phyloP scores from a whole-genome alignment of 2,888 invertebrate species.

The Hypena proboscidalis region DNA sequence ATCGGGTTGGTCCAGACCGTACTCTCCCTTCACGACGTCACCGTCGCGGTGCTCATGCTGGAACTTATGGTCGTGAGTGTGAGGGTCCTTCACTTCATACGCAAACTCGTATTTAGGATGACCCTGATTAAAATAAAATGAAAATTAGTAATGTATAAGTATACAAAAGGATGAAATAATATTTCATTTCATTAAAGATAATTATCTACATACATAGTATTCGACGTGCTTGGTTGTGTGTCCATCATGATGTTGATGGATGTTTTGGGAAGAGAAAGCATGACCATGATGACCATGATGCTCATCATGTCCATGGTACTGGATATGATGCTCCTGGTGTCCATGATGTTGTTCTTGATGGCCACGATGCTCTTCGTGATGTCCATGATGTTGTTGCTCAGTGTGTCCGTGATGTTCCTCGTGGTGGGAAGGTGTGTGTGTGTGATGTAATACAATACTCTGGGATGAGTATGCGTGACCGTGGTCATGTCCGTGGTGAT shows the following conservation, averaged over 20 bases:
- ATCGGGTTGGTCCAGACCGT: no score
- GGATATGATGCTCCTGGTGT: constrained; percentile 41
- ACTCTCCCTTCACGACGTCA: no score
- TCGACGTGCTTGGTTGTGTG: constrained; percentile 44
- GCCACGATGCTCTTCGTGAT: constrained; percentile 2
- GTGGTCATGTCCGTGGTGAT: background rate
- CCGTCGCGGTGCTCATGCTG: no score
- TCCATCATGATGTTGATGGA: constrained; percentile 50
- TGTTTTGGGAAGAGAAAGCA: constrained; percentile 55
- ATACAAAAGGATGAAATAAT: no score
- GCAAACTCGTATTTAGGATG: no score
- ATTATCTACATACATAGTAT: constrained; percentile 40
- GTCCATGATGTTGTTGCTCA: background rate
- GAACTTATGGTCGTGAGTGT: no score
- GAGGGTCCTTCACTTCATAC: no score
- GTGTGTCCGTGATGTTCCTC: constrained; percentile 7
- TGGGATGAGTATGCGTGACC: no score
- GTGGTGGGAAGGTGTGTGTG: constrained; percentile 6
- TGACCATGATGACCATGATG: constrained; percentile 36
- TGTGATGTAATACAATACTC: no score
- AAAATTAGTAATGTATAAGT: no score
- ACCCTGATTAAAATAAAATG: no score
- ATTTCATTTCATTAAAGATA: background rate
- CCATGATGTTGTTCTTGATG: constrained; percentile 16
- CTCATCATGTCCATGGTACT: constrained; percentile 40